These are phyloP conservation scores for Petrolisthes cinctipes DNA, from an alignment of 2,888 invertebrate genomes.

Conservation along the genomic window DNA sequence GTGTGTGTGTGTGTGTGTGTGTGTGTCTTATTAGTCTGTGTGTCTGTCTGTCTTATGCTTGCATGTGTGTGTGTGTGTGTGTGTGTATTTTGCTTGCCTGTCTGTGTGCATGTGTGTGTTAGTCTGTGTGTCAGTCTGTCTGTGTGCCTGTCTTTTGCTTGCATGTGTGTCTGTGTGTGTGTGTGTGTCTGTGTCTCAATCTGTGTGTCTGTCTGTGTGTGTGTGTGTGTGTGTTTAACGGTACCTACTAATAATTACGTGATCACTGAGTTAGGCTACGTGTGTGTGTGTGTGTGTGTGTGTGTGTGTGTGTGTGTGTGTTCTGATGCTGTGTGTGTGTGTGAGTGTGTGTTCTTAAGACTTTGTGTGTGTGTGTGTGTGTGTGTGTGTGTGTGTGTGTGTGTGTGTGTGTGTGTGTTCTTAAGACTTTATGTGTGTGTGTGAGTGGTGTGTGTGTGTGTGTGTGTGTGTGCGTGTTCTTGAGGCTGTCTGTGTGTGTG, in stretches of 20 bases:
- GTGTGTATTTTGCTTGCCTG: neutral
- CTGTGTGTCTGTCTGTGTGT: neutral
- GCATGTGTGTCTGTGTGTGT: neutral
- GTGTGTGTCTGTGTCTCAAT: neutral
- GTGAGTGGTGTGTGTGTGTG: no score
- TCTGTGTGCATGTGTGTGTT: neutral
- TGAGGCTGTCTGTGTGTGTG: conserved; percentile 26
- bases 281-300: neutral
- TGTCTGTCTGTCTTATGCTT: neutral
- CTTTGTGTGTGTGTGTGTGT: no score
- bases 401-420: no score
- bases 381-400: conserved; percentile 19
- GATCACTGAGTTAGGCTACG: no score
- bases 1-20: no score
- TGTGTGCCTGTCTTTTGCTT: neutral
- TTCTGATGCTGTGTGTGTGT: no score
- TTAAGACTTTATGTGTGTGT: no score
- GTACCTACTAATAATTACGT: neutral
- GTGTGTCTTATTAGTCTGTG: neutral
- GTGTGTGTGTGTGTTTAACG: neutral
- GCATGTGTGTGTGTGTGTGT: conserved; percentile 12
- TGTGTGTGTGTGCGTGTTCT: conserved; percentile 24
- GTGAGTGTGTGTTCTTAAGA: no score
- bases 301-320: neutral
- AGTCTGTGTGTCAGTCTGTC: neutral